Percentiles rank a stretch among this genome's conserved stretches.
Evolutionary conservation across 2,797 vertebrate species (phyloP).

Genomic region (Betta splendens): DNA sequence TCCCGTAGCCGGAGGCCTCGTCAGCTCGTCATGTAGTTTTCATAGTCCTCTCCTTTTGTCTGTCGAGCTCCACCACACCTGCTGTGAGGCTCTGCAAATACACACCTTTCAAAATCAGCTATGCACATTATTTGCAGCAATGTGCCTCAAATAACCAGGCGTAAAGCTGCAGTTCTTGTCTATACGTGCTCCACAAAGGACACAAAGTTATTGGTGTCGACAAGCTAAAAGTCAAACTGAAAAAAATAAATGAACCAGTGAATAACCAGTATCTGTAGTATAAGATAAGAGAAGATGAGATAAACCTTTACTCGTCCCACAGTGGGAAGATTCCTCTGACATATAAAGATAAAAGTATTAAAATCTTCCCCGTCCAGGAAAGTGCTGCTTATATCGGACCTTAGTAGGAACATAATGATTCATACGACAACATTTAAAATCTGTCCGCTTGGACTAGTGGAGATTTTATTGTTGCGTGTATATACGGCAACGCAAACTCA

Average conservation of each 20-base stretch:
- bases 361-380: background rate
- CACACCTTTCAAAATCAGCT: background rate
- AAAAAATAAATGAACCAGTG: no score
- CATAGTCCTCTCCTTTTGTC: no score
- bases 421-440: background rate
- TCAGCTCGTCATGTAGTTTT: no score
- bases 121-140: background rate
- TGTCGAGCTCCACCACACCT: background rate
- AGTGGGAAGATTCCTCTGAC: no score
- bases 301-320: no score
- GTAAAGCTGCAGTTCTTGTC: background rate
- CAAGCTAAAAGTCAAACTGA: background rate
- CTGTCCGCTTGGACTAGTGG: background rate
- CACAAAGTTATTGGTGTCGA: background rate
- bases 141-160: background rate
- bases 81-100: background rate
- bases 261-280: background rate
- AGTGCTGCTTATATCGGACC: constrained; percentile 1
- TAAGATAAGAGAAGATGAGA: no score
- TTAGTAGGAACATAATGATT: background rate
- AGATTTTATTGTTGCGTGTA: constrained; percentile 14
- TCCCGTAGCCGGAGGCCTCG: background rate
- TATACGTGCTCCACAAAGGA: background rate
- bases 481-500: constrained; percentile 27
- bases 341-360: background rate